A percentile compares a stretch with the other conserved stretches of the same genome.
phyloP scores from a whole-genome alignment of 2,888 invertebrate species.

The Boloria euphrosyne region DNA sequence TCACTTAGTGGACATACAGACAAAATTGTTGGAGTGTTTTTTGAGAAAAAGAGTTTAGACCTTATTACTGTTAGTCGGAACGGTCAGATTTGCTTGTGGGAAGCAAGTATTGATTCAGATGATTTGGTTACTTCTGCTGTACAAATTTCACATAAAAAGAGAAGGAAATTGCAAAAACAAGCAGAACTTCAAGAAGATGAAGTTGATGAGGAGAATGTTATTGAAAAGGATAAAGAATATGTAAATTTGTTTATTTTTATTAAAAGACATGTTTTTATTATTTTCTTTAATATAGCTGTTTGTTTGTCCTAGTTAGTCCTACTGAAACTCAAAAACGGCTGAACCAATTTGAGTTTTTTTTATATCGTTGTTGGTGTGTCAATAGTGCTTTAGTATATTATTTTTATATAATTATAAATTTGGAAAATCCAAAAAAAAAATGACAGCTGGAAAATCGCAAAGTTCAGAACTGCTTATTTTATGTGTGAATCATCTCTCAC shows the following conservation, averaged over 20 bases:
- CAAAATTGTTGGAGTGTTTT: slow-evolving; percentile 92
- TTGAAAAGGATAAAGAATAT: slow-evolving; percentile 80
- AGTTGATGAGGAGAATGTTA: slow-evolving; percentile 80
- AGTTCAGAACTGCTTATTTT: no score
- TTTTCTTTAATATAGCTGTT: no score
- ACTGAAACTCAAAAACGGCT: no score
- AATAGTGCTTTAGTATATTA: no score
- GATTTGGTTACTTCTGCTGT: slow-evolving; percentile 83
- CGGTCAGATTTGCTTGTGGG: slow-evolving; percentile 93
- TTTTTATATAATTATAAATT: no score
- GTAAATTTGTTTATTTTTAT: slow-evolving; percentile 56
- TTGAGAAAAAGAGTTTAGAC: slow-evolving; percentile 93
- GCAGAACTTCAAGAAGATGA: slow-evolving; percentile 87
- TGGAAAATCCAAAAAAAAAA: no score
- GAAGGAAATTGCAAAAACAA: slow-evolving; percentile 61
- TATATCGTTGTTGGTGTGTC: no score
- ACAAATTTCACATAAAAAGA: slow-evolving; percentile 78
- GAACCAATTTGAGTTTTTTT: no score
- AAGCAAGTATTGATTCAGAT: slow-evolving; percentile 88
- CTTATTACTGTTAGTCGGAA: slow-evolving; percentile 91
- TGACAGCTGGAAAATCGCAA: no score
- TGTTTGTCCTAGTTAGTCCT: no score
- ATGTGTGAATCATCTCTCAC: no score
- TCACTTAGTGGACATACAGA: slow-evolving; percentile 93
- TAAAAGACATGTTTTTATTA: not conserved